Evolutionary conservation across 2,113 vertebrate genomes (phyloP).

Genomic region (Turdus rufiventris): DNA sequence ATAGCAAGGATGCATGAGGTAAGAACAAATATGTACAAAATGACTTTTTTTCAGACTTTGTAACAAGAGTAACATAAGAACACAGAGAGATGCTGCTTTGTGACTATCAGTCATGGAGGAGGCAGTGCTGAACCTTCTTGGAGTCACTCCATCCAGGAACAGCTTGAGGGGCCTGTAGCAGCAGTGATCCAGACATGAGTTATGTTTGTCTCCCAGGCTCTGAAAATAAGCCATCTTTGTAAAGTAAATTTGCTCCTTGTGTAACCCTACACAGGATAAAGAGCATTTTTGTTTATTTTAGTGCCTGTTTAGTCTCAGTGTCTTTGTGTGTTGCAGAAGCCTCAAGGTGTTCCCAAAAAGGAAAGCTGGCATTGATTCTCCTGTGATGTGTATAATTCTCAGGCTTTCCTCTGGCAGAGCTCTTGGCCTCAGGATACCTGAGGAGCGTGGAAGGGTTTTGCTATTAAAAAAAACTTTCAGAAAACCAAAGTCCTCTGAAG

Average conservation of each 20-base stretch:
- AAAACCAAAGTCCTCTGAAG: neutral
- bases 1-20: neutral
- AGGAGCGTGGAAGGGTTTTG: neutral
- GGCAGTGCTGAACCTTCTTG: constrained; percentile 10
- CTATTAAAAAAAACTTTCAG: neutral
- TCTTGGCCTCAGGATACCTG: neutral
- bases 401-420: neutral
- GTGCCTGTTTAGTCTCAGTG: neutral
- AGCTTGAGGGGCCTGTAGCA: constrained; percentile 7
- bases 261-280: neutral
- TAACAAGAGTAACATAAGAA: neutral
- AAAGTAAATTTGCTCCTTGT: neutral
- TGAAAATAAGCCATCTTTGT: neutral
- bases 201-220: neutral
- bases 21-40: neutral
- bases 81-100: neutral
- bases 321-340: neutral
- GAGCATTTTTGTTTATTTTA: neutral
- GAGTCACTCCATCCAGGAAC: constrained; percentile 29
- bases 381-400: neutral
- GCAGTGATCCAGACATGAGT: neutral
- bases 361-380: neutral
- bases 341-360: neutral
- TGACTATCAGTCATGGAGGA: neutral
- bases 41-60: neutral